Base-by-base conservation (phyloP, 2,888 invertebrate genomes). In the Lampropteryx suffumata region DNA sequence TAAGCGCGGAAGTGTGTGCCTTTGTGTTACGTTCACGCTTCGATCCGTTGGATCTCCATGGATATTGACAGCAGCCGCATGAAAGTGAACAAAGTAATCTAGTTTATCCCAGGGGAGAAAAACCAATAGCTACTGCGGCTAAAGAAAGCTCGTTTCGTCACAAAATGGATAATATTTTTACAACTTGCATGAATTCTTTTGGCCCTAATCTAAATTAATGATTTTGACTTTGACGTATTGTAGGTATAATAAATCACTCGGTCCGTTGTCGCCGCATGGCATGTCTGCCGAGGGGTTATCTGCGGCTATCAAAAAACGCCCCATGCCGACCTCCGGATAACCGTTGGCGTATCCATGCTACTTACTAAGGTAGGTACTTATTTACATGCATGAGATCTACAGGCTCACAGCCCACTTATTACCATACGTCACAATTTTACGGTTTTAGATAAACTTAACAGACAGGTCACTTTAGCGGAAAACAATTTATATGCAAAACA, bases 251-350 rank as follows among this genome's bases (percentile, higher is more conserved):
- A 56, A 56, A 58, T 58, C 45, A 50, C 21, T 45, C 37, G 46
- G 43, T 56, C 24, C 32, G n/a, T n/a, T n/a, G 47, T 54, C 48
- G 44, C 21, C 2, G 21, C 6, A 24, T 24, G 24, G 17, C 35
- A 11, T 28, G 35, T 34, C 37, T 44, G 50, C 11, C 28, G 46
- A 44, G 49, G 44, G 67, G 67, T 69, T 71, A 71, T 73, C 68
- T 63, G 52, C 40, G 50, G 62, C 65, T 64, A 65, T 69, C 71
- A 70, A 70, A 72, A 74, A 71, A 67, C 62, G 65, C 56, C 65
- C 60, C 61, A 68, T 67, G 65, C 50, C 57, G 59, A 59, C 59
- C 62, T 53, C 43, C 52, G 41, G 29, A 36, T 45, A 50, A 13
- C 30, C 10, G 21, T 14, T 29, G 44, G 42, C 49, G 46, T 56